Evolutionary conservation across 2,888 invertebrate species (phyloP).

Genomic region (Xylophagus ater): DNA sequence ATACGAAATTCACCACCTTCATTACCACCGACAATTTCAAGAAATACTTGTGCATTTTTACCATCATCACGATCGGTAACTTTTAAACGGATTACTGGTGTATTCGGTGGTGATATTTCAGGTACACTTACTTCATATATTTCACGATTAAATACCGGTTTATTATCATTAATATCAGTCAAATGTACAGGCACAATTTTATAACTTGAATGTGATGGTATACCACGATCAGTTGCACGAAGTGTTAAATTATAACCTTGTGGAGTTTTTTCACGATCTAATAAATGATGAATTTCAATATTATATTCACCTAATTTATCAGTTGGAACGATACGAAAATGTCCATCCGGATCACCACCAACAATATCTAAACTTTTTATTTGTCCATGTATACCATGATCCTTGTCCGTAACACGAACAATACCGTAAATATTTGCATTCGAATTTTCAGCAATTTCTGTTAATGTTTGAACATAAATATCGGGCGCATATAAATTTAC

Average conservation of each 20-base stretch:
- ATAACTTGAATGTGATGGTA: constrained; percentile 65
- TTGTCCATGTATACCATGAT: constrained; percentile 73
- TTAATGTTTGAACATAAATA: constrained; percentile 66
- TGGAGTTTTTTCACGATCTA: constrained; percentile 68
- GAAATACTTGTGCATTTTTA: constrained; percentile 69
- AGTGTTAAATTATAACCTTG: constrained; percentile 80
- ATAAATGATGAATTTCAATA: constrained; percentile 62
- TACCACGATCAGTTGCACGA: constrained; percentile 72
- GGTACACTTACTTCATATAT: constrained; percentile 78
- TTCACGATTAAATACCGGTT: constrained; percentile 76
- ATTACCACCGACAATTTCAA: constrained; percentile 86
- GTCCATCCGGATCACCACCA: constrained; percentile 81
- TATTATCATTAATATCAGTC: constrained; percentile 71
- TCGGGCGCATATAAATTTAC: constrained; percentile 82
- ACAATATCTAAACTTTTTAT: constrained; percentile 73
- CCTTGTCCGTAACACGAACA: constrained; percentile 71
- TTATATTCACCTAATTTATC: constrained; percentile 59
- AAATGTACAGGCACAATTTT: constrained; percentile 72
- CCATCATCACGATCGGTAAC: constrained; percentile 78
- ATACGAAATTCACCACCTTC: constrained; percentile 79
- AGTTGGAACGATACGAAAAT: constrained; percentile 64
- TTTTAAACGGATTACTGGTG: constrained; percentile 76
- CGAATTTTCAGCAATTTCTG: constrained; percentile 69
- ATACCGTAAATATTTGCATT: constrained; percentile 83
- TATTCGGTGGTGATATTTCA: constrained; percentile 80